Evolutionary conservation across 2,888 invertebrate genomes (phyloP).

Genomic region (Sarcophaga variegata): DNA sequence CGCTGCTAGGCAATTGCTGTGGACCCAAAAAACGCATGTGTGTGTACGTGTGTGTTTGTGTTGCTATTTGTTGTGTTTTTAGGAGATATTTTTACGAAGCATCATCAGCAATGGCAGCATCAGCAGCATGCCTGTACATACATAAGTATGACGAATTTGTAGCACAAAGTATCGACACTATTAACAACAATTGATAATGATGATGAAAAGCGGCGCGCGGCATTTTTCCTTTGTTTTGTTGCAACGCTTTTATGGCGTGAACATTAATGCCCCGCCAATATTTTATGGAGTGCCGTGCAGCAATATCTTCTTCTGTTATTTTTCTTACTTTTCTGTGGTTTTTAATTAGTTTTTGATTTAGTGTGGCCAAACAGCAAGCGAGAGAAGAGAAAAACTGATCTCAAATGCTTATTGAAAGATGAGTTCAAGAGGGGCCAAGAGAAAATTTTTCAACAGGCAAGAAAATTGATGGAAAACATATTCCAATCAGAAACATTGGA

Average conservation of each 20-base stretch:
- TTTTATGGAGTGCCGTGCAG: constrained; percentile 1
- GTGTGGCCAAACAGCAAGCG: neutral
- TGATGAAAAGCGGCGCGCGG: constrained; percentile 53
- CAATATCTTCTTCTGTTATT: constrained; percentile 11
- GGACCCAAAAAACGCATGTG: neutral
- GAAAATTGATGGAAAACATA: neutral
- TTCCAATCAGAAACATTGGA: too few relatives aligned
- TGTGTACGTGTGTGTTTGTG: neutral
- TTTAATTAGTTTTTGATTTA: constrained; percentile 66
- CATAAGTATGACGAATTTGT: constrained; percentile 66
- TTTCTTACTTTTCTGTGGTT: constrained; percentile 12
- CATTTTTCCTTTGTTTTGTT: constrained; percentile 38
- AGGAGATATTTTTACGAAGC: too few relatives aligned
- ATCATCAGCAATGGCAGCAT: too few relatives aligned
- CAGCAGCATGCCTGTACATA: constrained; percentile 26
- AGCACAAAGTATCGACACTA: constrained; percentile 62
- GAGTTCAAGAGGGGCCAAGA: constrained; percentile 40
- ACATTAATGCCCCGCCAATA: constrained; percentile 44
- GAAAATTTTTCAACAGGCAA: neutral
- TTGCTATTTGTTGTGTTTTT: too few relatives aligned
- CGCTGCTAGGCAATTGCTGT: neutral
- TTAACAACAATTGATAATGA: constrained; percentile 59
- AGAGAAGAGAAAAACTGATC: constrained; percentile 34
- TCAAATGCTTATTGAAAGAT: constrained; percentile 52
- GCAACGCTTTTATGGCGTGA: constrained; percentile 47